Evolutionary conservation across 1,140 invertebrate species (phyloP), one percentile per base, ranked within the genome.

Genomic region (Octopus bimaculoides): DNA sequence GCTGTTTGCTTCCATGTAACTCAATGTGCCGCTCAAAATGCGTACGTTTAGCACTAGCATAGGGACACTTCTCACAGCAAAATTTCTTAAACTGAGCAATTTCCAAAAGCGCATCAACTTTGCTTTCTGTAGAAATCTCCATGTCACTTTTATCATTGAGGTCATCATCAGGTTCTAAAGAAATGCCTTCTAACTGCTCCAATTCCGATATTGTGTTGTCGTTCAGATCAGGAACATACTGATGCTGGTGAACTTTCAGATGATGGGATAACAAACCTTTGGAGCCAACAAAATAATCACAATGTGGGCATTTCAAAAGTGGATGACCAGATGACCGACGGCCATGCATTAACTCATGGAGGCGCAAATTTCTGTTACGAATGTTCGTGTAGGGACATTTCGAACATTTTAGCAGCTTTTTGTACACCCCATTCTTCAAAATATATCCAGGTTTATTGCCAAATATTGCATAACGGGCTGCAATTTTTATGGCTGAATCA

Each of bases 301-400:
- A 97, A 81, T 94, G 92, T n/a, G 93, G 92, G 86, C 96, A 97
- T 81, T 94, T 94, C 85, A 93, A 93, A 26, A 92, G 91, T 0
- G 93, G 93, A 69, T 88, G 85, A 54, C 83, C 85, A 5, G 84
- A 77, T 69, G 84, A 83, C 9, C 92, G 88, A 81, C 90, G 84
- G n/a, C 91, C 91, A 88, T 96, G 95, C 93, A 96, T 95, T 87
- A 93, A 93, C 88, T 96, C 95, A 89, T 97, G 95, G 82, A 95
- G 94, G n/a, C 93, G 92, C 54, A 96, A 94, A 87, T 95, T 95
- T 55, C 93, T 93, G 7, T 85, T 81, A 41, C 88, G 82, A 52
- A 89, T 94, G 86, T 95, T 95, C 2, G 95, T 93, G 26, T 41
- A 95, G 0, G 96, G 95, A 88, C 96, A 96, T 85, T 93, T 94